phyloP scores from a whole-genome alignment of 2,888 invertebrate species.

The Physocephala rufipes region DNA sequence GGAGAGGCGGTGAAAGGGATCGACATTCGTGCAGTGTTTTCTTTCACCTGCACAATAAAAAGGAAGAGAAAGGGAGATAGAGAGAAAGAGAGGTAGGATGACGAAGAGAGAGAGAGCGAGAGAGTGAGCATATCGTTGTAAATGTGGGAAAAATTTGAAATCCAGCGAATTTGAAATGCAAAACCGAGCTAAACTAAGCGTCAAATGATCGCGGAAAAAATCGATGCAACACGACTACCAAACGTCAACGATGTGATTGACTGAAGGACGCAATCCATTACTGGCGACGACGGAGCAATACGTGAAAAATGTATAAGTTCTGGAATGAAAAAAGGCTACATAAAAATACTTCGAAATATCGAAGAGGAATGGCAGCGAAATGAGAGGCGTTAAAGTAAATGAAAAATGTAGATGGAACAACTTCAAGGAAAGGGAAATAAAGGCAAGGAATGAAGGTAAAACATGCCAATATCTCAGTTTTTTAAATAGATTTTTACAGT shows the following conservation, averaged over 20 bases:
- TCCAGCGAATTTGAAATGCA: slow-evolving; percentile 55
- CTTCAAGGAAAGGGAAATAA: not conserved
- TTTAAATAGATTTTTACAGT: not conserved
- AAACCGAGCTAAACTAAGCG: slow-evolving; percentile 50
- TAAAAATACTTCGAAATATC: too few species aligned
- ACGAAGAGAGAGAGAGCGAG: slow-evolving; percentile 7
- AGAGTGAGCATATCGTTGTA: slow-evolving; percentile 33
- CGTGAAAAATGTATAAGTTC: slow-evolving; percentile 21
- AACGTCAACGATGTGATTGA: slow-evolving; percentile 19
- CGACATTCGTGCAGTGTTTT: slow-evolving; percentile 39
- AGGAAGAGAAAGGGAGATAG: not conserved
- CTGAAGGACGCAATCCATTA: slow-evolving; percentile 1
- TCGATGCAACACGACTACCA: not conserved
- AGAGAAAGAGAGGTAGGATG: slow-evolving; percentile 5
- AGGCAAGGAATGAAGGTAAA: not conserved
- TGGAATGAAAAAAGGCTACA: not conserved
- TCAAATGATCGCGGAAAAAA: slow-evolving; percentile 15
- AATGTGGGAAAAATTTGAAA: slow-evolving; percentile 61
- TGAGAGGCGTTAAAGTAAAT: slow-evolving; percentile 5
- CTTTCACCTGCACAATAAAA: slow-evolving; percentile 41
- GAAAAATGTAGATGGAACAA: not conserved
- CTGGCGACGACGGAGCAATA: too few species aligned
- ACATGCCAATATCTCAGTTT: too few species aligned
- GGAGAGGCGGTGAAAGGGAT: not conserved
- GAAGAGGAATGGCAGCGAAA: not conserved